A percentile compares a stretch with the other conserved stretches of the same genome.
phyloP scores from a whole-genome alignment of 2,113 vertebrate genomes.

The Phaethornis superciliosus region DNA sequence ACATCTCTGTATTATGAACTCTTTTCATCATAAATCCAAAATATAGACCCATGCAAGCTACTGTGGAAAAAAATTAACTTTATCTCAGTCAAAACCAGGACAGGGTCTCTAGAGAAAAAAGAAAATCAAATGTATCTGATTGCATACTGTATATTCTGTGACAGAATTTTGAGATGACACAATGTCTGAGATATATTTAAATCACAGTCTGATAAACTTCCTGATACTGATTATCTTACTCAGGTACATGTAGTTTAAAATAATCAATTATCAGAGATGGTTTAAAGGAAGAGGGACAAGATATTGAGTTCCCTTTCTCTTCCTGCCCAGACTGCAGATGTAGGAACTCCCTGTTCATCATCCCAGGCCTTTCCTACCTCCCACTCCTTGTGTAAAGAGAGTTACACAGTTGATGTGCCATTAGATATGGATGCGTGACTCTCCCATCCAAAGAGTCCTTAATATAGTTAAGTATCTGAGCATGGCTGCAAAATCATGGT shows the following conservation, averaged over 20 bases:
- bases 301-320: not conserved
- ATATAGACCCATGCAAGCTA: rapidly evolving
- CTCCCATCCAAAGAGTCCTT: not conserved
- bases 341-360: not conserved
- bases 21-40: not conserved
- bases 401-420: not conserved
- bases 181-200: not conserved
- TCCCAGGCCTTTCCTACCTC: not conserved
- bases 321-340: not conserved
- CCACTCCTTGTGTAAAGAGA: not conserved
- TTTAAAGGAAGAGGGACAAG: not conserved
- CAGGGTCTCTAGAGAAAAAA: not conserved
- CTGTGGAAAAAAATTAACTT: not conserved
- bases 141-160: too few relatives aligned
- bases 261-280: not conserved
- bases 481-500: not conserved
- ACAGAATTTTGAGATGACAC: not conserved
- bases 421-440: not conserved
- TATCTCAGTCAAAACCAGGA: not conserved
- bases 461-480: not conserved
- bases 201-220: not conserved
- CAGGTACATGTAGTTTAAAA: not conserved
- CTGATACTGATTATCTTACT: not conserved
- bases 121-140: not conserved
- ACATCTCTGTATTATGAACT: rapidly evolving